phyloP scores from a whole-genome alignment of 2,888 invertebrate species.

The Polietes domitor region DNA sequence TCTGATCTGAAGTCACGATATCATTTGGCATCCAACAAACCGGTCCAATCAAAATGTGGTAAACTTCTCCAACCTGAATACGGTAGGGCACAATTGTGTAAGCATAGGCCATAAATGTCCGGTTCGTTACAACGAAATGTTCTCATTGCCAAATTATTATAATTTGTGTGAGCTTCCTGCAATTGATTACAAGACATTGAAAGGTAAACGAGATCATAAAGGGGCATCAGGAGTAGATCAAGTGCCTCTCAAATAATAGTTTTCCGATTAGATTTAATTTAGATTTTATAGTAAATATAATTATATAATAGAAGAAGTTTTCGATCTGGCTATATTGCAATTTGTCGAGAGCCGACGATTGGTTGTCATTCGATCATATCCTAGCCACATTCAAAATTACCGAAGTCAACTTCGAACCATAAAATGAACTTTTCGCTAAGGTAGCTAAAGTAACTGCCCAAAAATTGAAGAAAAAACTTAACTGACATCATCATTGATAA shows the following conservation, averaged over 20 bases:
- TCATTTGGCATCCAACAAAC: not conserved
- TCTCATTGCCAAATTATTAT: not conserved
- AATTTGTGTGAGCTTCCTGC: not conserved
- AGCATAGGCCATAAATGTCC: not conserved
- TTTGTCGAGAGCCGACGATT: too few species aligned
- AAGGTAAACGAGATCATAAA: not conserved
- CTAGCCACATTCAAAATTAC: too few species aligned
- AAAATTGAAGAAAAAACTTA: too few species aligned
- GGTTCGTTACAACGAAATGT: not conserved
- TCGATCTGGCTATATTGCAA: too few species aligned
- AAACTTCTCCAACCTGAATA: not conserved
- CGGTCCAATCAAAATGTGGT: conserved; percentile 1
- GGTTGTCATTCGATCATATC: too few species aligned
- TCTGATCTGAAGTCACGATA: not conserved
- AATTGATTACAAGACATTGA: not conserved
- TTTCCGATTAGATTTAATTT: too few species aligned
- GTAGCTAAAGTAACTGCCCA: too few species aligned
- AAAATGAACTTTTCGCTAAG: too few species aligned
- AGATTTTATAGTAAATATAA: too few species aligned
- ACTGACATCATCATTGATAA: not conserved
- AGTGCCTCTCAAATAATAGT: too few species aligned
- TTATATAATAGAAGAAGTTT: too few species aligned
- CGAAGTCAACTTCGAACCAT: too few species aligned
- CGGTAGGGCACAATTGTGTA: not conserved
- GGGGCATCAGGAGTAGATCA: not conserved